These are phyloP conservation scores for Dendrolimus houi DNA, from an alignment of 2,888 invertebrate species.

Conservation along the genomic window DNA sequence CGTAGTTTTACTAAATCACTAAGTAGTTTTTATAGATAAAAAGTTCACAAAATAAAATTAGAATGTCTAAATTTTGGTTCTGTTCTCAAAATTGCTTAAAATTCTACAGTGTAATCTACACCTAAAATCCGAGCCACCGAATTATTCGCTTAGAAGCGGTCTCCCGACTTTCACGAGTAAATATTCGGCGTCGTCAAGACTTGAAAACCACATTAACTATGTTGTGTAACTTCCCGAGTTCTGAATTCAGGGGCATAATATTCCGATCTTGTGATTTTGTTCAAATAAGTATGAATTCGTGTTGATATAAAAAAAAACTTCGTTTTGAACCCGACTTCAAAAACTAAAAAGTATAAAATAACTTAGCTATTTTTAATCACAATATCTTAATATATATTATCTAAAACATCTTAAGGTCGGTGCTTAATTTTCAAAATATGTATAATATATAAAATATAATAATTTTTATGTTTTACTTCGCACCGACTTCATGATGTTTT, in stretches of 20 bases:
- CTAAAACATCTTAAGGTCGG: no score
- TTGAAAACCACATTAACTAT: conserved; percentile 14
- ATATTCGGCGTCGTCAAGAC: conserved; percentile 10
- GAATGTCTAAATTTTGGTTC: neutral
- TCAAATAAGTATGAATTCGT: neutral
- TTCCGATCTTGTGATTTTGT: neutral
- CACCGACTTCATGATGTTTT: no score
- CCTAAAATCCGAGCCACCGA: neutral
- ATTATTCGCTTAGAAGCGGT: conserved; percentile 6
- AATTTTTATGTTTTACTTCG: no score
- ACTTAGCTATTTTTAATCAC: no score
- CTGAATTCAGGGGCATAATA: neutral
- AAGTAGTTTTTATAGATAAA: neutral
- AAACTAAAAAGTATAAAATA: no score
- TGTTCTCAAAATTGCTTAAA: neutral
- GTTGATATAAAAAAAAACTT: no score
- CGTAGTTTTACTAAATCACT: no score
- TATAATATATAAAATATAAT: no score
- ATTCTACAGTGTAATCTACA: neutral
- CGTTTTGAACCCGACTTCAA: no score
- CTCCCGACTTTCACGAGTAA: conserved; percentile 7
- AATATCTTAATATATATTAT: no score
- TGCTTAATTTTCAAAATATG: no score
- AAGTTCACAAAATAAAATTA: neutral
- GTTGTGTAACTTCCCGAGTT: conserved; percentile 12